Evolutionary conservation across 2,797 vertebrate genomes (phyloP).

Genomic region (Staurois parvus): DNA sequence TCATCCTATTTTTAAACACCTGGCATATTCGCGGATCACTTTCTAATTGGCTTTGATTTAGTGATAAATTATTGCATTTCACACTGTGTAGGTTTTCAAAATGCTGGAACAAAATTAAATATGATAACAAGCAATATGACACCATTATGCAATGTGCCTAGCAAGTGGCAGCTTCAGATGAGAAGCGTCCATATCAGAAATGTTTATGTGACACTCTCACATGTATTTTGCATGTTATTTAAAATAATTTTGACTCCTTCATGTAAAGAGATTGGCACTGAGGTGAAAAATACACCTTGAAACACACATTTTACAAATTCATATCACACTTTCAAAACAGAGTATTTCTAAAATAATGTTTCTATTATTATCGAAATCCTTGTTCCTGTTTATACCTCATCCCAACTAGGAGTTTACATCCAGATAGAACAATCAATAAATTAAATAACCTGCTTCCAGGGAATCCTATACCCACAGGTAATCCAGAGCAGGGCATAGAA

Average conservation of each 20-base stretch:
- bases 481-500: too few species aligned
- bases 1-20: constrained; percentile 62
- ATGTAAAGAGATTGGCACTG: neutral
- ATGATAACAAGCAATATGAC: constrained; percentile 59
- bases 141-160: constrained; percentile 36
- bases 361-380: neutral
- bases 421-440: too few species aligned
- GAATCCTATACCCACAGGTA: too few species aligned
- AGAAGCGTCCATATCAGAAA: constrained; percentile 8
- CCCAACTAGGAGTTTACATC: too few species aligned
- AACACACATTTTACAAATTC: neutral
- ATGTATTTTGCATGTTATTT: constrained; percentile 12
- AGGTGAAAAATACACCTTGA: neutral
- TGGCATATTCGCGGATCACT: constrained; percentile 52
- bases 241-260: neutral
- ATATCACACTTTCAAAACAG: neutral
- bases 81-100: constrained; percentile 53
- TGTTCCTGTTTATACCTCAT: neutral
- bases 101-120: constrained; percentile 59
- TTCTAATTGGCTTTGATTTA: constrained; percentile 62
- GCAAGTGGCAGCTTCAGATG: constrained; percentile 39
- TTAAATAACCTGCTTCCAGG: too few species aligned
- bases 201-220: constrained; percentile 13
- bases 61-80: constrained; percentile 57
- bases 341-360: neutral